Evolutionary conservation across 1,140 invertebrate species (phyloP), one percentile per base, ranked within the genome.

Genomic region (Harlomillsia oculata): DNA sequence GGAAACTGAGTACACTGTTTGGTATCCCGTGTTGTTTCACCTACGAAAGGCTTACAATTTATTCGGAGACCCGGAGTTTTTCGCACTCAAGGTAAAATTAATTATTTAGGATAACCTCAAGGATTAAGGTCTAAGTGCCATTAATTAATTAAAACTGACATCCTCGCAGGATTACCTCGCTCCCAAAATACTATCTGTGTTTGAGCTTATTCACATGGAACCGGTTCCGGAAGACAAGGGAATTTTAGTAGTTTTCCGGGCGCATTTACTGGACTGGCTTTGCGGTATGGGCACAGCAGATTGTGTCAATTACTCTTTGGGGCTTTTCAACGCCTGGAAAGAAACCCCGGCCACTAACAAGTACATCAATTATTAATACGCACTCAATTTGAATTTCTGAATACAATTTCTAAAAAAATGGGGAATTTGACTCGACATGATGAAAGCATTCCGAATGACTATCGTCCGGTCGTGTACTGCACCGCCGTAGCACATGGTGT

Each of bases 1-100:
- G 2, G 81, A 83, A 59, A 70, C 69, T 14, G 76, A 80, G n/a
- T 78, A 75, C 30, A 68, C 77, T 6, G 78, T 80, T 0, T 83
- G 81, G 82, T 68, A 70, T 14, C 67, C 75, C 9, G 63, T 77
- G 0, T 69, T 77, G 14, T 53, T 26, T n/a, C 59, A 62, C 34
- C 25, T 62, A 21, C 37, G 50, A 36, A 62, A 53, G 21, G 21
- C 43, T 6, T 56, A 56, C 21, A 51, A 20, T 2, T 36, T 61
- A 0, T 40, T 57, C n/a, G 11, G 25, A 9, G 32, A 45, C 9
- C 23, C 44, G 2, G 43, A 9, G 23, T 37, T 23, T 28, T 32
- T 25, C 18, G 29, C 21, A 34, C 9, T 46, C 2, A 49, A 56
- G 43, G n/a, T n/a, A n/a, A n/a, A n/a, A n/a, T n/a, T n/a, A n/a